These are phyloP conservation scores for Cyphomyrmex costatus DNA, from an alignment of 1,140 invertebrate genomes.

Conservation along the genomic window DNA sequence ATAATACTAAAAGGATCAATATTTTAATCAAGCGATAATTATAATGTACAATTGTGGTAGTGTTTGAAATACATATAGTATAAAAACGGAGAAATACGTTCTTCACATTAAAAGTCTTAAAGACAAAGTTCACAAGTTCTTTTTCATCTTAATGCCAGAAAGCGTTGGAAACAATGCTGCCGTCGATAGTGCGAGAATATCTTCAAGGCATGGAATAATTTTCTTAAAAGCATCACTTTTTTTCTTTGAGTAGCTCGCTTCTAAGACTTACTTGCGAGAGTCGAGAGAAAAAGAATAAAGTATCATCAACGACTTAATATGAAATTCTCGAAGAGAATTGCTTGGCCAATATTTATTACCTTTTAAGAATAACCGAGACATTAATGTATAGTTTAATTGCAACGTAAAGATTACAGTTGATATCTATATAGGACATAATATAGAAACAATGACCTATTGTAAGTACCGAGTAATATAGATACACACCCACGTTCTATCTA, in stretches of 20 bases:
- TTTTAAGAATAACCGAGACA: neutral
- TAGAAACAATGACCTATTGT: neutral
- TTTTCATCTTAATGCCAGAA: neutral
- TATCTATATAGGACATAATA: neutral
- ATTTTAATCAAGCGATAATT: neutral
- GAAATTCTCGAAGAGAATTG: slow-evolving; percentile 33
- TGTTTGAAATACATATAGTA: neutral
- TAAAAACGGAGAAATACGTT: neutral
- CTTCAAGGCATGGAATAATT: slow-evolving; percentile 54
- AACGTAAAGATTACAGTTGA: neutral
- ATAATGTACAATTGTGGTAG: neutral
- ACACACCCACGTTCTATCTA: slow-evolving; percentile 11
- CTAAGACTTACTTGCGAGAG: slow-evolving; percentile 27
- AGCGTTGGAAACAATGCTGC: slow-evolving; percentile 28
- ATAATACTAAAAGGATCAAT: neutral
- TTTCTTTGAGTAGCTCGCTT: neutral
- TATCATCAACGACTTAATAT: slow-evolving; percentile 46
- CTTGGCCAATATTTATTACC: slow-evolving; percentile 32
- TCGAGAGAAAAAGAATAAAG: slow-evolving; percentile 13
- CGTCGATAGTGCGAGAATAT: slow-evolving; percentile 40
- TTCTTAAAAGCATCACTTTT: slow-evolving; percentile 52
- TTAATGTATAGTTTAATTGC: slow-evolving; percentile 6
- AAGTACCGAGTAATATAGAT: neutral
- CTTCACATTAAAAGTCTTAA: slow-evolving; percentile 29
- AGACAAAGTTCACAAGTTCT: slow-evolving; percentile 24